These are phyloP conservation scores for Microhierax caerulescens DNA, from an alignment of 2,797 vertebrate species.

Conservation along the genomic window DNA sequence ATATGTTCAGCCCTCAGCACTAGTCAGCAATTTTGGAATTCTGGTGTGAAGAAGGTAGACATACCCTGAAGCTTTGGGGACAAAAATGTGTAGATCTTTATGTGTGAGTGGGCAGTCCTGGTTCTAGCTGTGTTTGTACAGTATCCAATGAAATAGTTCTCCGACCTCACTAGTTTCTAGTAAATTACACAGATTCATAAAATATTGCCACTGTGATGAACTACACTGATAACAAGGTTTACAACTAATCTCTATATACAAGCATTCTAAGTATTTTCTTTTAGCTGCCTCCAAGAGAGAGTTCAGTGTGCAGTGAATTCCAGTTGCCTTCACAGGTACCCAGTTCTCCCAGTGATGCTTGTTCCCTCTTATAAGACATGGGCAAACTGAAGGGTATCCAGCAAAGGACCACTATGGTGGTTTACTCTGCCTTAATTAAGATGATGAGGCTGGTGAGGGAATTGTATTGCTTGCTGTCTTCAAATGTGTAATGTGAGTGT, in stretches of 20 bases:
- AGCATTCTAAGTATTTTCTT: neutral
- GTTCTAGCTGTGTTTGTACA: neutral
- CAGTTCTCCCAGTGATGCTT: neutral
- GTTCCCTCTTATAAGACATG: neutral
- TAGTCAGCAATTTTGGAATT: neutral
- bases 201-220: neutral
- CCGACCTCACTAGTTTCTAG: neutral
- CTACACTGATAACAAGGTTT: neutral
- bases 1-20: accelerated
- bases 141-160: neutral
- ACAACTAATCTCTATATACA: neutral
- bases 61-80: neutral
- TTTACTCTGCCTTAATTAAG: neutral
- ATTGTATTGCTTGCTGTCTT: neutral
- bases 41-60: neutral
- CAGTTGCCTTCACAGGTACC: neutral
- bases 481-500: neutral
- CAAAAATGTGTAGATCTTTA: neutral
- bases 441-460: neutral
- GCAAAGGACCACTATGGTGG: neutral
- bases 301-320: neutral
- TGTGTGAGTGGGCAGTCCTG: neutral
- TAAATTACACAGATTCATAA: neutral
- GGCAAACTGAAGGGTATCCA: neutral
- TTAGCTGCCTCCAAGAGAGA: neutral